Conservation (phyloP, 92 coral and sea anemone genomes). For the Parazoanthus atlanticus region DNA sequence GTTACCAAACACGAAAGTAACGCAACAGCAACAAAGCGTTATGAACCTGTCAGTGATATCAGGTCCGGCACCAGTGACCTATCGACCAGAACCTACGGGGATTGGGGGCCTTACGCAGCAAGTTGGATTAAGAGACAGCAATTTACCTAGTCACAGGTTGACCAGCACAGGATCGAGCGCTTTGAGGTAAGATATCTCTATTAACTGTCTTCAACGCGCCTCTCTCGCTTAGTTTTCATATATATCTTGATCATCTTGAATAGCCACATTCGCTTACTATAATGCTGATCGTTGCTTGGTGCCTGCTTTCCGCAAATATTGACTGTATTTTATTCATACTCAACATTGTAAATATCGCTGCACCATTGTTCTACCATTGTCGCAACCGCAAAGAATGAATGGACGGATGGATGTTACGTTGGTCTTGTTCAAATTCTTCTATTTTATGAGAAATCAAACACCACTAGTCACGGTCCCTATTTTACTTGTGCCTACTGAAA, state of each 20-base stretch:
- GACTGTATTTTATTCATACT: no score
- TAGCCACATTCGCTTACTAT: not conserved
- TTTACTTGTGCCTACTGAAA: not conserved
- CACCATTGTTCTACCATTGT: no score
- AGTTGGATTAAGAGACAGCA: not conserved
- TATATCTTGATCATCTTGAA: not conserved
- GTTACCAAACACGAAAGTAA: slow-evolving; percentile 79
- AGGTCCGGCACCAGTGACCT: slow-evolving; percentile 95
- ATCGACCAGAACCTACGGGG: slow-evolving; percentile 64
- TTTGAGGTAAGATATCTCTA: slow-evolving; percentile 22
- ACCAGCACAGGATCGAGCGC: slow-evolving; percentile 27
- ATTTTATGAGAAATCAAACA: no score
- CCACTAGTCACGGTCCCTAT: not conserved
- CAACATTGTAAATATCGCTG: no score
- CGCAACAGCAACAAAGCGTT: slow-evolving; percentile 75
- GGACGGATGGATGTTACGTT: no score
- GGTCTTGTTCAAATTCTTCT: no score
- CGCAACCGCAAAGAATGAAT: no score
- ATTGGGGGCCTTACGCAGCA: slow-evolving; percentile 19
- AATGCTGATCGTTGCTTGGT: no score
- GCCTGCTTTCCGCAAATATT: no score
- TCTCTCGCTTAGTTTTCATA: not conserved
- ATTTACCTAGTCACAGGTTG: slow-evolving; percentile 38
- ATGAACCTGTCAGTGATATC: slow-evolving; percentile 92
- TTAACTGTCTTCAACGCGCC: no score